These are phyloP conservation scores for Scaptomyza parva DNA, from an alignment of 2,888 invertebrate species.

Conservation along the genomic window DNA sequence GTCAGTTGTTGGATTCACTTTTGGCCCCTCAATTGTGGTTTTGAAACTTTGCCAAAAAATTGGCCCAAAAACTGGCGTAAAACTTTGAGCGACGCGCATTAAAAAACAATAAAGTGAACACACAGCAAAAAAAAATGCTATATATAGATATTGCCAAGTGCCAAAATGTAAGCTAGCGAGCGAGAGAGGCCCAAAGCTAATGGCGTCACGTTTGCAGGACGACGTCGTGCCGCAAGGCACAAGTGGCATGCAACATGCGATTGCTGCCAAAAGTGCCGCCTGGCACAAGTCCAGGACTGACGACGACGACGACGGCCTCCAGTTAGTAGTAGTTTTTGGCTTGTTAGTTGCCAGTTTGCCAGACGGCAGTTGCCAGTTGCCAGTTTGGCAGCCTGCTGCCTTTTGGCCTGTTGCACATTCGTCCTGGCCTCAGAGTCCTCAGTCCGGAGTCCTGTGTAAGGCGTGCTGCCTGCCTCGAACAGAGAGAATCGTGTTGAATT, in stretches of 20 bases:
- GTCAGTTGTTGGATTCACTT: constrained; percentile 21
- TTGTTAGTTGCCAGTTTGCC: constrained; percentile 66
- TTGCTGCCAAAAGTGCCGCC: constrained; percentile 83
- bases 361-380: constrained; percentile 20
- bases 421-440: constrained; percentile 7
- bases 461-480: constrained; percentile 51
- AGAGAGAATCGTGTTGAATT: constrained; percentile 75
- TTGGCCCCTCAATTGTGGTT: constrained; percentile 54
- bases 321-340: constrained; percentile 78
- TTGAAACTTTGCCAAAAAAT: constrained; percentile 74
- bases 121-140: constrained; percentile 35
- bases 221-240: constrained; percentile 60
- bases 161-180: constrained; percentile 42
- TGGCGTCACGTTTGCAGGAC: constrained; percentile 82
- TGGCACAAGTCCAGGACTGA: constrained; percentile 73
- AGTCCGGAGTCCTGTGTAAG: constrained; percentile 6
- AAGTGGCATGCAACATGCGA: constrained; percentile 84
- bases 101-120: constrained; percentile 70
- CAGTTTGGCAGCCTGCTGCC: constrained; percentile 22
- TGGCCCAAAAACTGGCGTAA: constrained; percentile 26
- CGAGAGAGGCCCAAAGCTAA: constrained; percentile 70
- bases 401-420: constrained; percentile 73
- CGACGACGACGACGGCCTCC: constrained; percentile 56
- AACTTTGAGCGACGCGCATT: constrained; percentile 71
- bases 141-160: constrained; percentile 57